Base-by-base conservation (phyloP, 2,797 vertebrate species). In the Xyrichtys novacula region DNA sequence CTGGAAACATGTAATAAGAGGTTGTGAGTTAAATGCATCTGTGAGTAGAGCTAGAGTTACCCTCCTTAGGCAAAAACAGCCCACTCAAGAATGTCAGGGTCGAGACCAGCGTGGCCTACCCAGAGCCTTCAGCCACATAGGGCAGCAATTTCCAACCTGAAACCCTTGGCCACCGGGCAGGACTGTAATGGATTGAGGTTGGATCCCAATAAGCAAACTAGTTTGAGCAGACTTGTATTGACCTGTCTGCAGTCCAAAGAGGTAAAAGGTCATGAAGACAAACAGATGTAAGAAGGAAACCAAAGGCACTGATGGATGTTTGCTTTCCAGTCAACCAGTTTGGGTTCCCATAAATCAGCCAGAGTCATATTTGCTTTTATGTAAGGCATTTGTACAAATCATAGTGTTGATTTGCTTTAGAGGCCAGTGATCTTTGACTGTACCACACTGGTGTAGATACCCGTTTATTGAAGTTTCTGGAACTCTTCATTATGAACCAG, bases 41-140 rank as follows among this genome's bases (percentile, higher is more conserved):
- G 63, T 72, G 28, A 2, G 16, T 22, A 44, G 49, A 49, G 59
- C 44, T 78, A 31, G 56, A 76, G 64, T 85, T 85, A 50, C 78
- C 28, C 15, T 61, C 31, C 50, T 69, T 40, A 61, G 62, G 67
- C 67, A 58, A 54, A 60, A 81, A 81, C 39, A 64, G 5, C 11
- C 20, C 4, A 1, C 40, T 66, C 42, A 76, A 68, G 74, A 80
- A 85, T 85, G 53, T 67, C 36, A 16, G 59, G 78, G 83, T 83
- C 73, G 53, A 39, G 50, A 26, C 44, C 53, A 56, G 31, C 60
- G 44, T 83, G 74, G 75, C 55, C 74, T 65, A 57, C 40, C 42
- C 12, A 20, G 54, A 67, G 61, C 48, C 55, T 28, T 60, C 17
- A 49, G 44, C 46, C 59, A 10, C 54, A 57, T 0, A 74, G 44